Conservation (phyloP, 2,888 invertebrate genomes). For the Lycocerus yunnanus region DNA sequence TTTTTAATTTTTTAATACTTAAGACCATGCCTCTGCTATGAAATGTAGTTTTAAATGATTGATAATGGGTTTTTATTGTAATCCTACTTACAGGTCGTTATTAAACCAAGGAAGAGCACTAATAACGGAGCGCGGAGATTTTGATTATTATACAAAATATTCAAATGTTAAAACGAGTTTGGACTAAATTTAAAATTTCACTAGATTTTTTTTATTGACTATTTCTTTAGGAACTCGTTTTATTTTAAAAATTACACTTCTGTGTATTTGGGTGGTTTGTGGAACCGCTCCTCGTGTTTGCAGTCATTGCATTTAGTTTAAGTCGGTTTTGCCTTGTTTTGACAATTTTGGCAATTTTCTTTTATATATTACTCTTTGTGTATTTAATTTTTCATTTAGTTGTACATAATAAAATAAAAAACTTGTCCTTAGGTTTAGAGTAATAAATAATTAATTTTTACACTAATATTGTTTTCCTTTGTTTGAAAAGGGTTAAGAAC, state of each 20-base stretch:
- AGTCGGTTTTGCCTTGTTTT: not conserved
- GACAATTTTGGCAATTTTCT: not conserved
- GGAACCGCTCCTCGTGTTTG: not conserved
- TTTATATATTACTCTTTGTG: conserved; percentile 16
- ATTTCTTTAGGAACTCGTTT: not conserved
- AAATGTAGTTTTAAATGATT: conserved; percentile 22
- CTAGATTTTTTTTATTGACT: not conserved
- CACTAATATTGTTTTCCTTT: conserved; percentile 76
- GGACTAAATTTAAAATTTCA: not conserved
- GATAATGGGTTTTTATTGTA: conserved; percentile 45
- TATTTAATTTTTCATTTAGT: conserved; percentile 18
- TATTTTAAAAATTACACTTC: not conserved
- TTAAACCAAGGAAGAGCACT: conserved; percentile 36
- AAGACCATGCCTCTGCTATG: conserved; percentile 9
- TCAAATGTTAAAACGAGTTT: not conserved
- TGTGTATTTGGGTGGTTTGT: not conserved
- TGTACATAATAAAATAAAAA: conserved; percentile 20
- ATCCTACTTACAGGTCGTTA: conserved; percentile 55
- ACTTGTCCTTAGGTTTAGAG: conserved; percentile 39
- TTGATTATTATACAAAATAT: not conserved
- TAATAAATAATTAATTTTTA: conserved; percentile 47
- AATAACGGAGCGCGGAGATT: not conserved
- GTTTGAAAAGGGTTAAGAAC: conserved; percentile 82
- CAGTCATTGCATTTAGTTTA: not conserved
- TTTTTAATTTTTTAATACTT: not conserved